Percentiles rank a stretch among this genome's conserved stretches.
These are phyloP conservation scores for Poecile montanus DNA, from an alignment of 2,797 vertebrate genomes.

Conservation along the genomic window DNA sequence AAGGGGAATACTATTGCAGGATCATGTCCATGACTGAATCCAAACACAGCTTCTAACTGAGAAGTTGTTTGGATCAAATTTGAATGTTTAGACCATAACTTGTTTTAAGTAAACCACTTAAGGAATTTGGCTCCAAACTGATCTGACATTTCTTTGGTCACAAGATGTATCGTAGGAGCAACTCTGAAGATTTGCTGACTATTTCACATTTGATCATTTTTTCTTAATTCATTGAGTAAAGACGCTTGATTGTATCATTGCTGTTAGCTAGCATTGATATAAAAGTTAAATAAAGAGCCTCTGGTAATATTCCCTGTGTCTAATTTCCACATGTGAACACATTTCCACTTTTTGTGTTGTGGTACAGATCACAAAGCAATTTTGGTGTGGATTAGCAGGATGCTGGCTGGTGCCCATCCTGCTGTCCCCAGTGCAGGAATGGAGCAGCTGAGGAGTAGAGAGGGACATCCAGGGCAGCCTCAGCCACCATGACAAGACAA, in stretches of 20 bases:
- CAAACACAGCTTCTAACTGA: neutral
- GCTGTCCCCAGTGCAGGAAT: neutral
- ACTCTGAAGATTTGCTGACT: neutral
- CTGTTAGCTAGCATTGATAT: neutral
- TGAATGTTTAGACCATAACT: neutral
- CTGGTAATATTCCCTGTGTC: neutral
- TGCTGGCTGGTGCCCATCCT: neutral
- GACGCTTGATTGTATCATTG: rapidly evolving
- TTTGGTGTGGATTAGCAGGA: neutral
- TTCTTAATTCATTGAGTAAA: neutral
- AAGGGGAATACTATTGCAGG: rapidly evolving
- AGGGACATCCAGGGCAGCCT: neutral
- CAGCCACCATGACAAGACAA: neutral
- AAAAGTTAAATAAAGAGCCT: neutral
- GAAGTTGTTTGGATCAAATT: neutral
- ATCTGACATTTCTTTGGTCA: neutral
- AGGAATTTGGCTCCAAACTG: neutral
- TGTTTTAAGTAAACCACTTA: neutral
- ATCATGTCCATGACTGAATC: neutral
- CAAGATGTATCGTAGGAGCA: neutral
- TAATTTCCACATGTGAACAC: neutral
- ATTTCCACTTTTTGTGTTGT: neutral
- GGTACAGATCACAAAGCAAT: neutral
- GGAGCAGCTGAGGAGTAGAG: neutral
- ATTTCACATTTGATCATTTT: neutral